These are phyloP conservation scores for Conus betulinus DNA, from an alignment of 1,140 invertebrate species.

Conservation along the genomic window DNA sequence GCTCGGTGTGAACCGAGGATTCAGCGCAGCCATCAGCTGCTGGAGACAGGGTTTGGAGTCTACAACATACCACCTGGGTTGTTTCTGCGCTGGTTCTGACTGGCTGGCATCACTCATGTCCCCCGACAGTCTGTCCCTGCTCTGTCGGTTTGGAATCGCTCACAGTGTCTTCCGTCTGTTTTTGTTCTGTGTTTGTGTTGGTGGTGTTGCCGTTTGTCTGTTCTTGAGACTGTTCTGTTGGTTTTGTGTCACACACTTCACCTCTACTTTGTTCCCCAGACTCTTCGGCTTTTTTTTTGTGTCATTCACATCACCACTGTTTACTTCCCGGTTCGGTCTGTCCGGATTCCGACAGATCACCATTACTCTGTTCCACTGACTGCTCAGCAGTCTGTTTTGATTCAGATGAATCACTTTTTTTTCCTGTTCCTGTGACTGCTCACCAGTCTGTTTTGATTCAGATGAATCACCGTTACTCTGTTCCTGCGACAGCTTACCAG, in stretches of 20 bases:
- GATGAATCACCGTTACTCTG: neutral
- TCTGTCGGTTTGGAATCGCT: neutral
- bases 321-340: neutral
- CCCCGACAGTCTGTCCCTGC: neutral
- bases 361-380: neutral
- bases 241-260: neutral
- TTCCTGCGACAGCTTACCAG: neutral
- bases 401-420: neutral
- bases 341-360: neutral
- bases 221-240: neutral
- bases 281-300: neutral
- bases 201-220: neutral
- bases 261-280: neutral
- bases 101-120: neutral
- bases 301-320: neutral
- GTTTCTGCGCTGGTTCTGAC: constrained; percentile 2
- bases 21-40: constrained; percentile 83
- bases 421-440: neutral
- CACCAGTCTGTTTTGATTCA: neutral
- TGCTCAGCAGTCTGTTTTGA: neutral
- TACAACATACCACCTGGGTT: constrained; percentile 84
- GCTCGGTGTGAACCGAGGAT: too few species aligned
- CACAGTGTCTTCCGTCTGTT: too few species aligned
- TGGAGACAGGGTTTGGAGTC: constrained; percentile 85
- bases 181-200: too few species aligned